Base-by-base conservation (phyloP, 1,140 invertebrate genomes). In the Sarcophaga bullata region DNA sequence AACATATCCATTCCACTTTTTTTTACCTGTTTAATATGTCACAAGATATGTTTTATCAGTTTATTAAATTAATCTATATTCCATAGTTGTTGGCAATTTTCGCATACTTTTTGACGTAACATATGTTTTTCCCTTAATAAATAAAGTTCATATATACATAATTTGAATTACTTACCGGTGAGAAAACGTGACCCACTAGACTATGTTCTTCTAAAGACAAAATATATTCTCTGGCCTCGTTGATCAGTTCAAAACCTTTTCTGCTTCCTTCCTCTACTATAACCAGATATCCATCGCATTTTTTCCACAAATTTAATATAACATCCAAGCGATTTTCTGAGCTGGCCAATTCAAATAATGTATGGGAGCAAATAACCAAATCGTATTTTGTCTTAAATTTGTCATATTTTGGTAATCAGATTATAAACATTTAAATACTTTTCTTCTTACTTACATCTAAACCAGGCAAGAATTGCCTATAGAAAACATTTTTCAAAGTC, bases 261-360 rank as follows among this genome's bases (percentile, higher is more conserved):
- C 93, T 94, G 0, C 94, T 95, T 8, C 97, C 97, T 85, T 95
- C 92, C 91, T 98, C 97, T 13, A 97, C 93, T 58, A 98, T 91
- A 52, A 98, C 92, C 84, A 98, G 91, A 89, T 95, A 97, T 15
- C 94, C 92, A 83, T 93, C 91, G 11, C 96, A 97, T 91, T 97
- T 98, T 62, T 93, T 93, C 97, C 97, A 98, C 15, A 98, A 91
- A 86, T 94, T 95, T 19, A 94, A 90, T 83, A 98, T 89, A 0
- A 93, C 92, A 86, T 96, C 92, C 19, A 97, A 87, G 80, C 97
- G 92, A 52, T 91, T 91, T 86, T 93, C 91, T 80, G 91, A 89
- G 82, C 92, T 92, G 8, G 94, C 94, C 80, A 97, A 88, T 90
- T 98, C 97, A 82, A 98, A 92, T 73, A 98, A 91, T 2, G 96